Percentiles rank a stretch among this genome's conserved stretches.
These are phyloP conservation scores for Agrotis clavis DNA, from an alignment of 2,888 invertebrate genomes.

Conservation along the genomic window DNA sequence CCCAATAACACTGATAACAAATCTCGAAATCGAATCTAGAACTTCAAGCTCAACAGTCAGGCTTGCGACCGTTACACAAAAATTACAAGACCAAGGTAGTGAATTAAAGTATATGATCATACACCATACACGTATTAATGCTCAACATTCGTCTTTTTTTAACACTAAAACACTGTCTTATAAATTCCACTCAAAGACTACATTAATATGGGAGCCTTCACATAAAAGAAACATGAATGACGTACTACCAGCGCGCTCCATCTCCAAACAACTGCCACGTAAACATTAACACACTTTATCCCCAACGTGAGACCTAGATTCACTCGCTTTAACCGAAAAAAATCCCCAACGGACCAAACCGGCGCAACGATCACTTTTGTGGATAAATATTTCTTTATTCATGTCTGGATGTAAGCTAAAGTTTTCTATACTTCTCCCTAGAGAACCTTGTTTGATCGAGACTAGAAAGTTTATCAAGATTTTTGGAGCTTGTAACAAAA, in stretches of 20 bases:
- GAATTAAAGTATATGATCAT: too few relatives aligned
- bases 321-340: constrained; percentile 52
- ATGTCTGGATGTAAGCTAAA: constrained; percentile 44
- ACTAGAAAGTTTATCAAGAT: constrained; percentile 50
- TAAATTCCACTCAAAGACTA: constrained; percentile 13
- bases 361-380: constrained; percentile 55
- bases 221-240: constrained; percentile 48
- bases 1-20: too few relatives aligned
- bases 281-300: constrained; percentile 56
- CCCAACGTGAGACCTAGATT: constrained; percentile 56
- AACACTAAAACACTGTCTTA: background rate
- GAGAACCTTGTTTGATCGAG: constrained; percentile 45
- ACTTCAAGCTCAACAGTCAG: too few relatives aligned
- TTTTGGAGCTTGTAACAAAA: constrained; percentile 43
- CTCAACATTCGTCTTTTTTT: background rate
- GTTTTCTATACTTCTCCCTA: constrained; percentile 44
- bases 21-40: too few relatives aligned
- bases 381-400: constrained; percentile 63
- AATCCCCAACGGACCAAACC: constrained; percentile 41
- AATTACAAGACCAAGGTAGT: too few relatives aligned
- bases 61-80: too few relatives aligned
- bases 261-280: constrained; percentile 45
- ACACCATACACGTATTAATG: background rate
- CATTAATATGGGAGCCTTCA: constrained; percentile 22
- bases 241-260: constrained; percentile 14